Base-by-base conservation (phyloP, 1,140 invertebrate genomes). In the Drosophila lowei region DNA sequence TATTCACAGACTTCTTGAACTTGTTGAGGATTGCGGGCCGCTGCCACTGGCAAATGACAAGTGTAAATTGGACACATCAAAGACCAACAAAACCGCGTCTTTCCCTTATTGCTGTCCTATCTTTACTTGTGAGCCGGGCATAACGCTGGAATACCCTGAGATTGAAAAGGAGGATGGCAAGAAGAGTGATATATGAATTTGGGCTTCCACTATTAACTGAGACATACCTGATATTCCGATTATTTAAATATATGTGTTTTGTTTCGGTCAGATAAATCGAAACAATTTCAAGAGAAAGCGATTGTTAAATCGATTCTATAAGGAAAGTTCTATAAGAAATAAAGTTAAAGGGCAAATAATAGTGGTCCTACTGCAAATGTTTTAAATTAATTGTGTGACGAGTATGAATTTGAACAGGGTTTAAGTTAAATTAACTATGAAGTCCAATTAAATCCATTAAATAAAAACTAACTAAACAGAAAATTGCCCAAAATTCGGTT, bases 1-100 rank as follows among this genome's bases (percentile, higher is more conserved):
- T 52, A 28, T 48, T 49, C 13, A 0, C 50, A 94, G 95, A 64
- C 93, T 97, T 0, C 92, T 97, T 58, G 96, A 97, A 91, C 92
- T 97, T 56, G 96, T 97, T 0, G 96, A 97, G 89, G 96, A 97
- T 91, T 97, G 97, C 78, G 97, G 97, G 13, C 96, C 96, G 7
- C 93, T 97, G 44, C 96, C 96, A 4, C 93, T 96, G 46, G 93
- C 95, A 50, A 97, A 97, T 86, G 95, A 95, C 50, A 97, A 97
- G 84, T 97, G 96, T 93, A 97, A 97, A 91, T 93, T 97, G 23
- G 94, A 95, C 72, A 94, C 94, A 79, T 95, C 96, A 2, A 96
- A 96, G 90, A 97, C 96, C 70, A 97, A 97, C 93, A 97, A 97
- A 91, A 97, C 96, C 2, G 96, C 96, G 1, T 92, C 94, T 3